Base-by-base conservation (phyloP, 2,888 invertebrate genomes). In the Acrobasis repandana region DNA sequence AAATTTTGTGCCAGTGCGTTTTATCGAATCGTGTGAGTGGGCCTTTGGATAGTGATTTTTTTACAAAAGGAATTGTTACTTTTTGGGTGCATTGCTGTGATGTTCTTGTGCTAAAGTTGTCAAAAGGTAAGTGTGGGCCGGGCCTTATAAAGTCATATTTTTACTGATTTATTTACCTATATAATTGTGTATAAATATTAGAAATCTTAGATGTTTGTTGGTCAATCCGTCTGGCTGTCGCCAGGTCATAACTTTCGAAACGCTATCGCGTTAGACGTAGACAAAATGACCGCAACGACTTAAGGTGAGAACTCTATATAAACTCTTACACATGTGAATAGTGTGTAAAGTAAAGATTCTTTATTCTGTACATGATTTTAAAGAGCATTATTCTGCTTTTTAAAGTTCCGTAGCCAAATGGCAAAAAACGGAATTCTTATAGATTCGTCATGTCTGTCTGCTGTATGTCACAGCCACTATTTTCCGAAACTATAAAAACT, bases 1-100 rank as follows among this genome's bases (percentile, higher is more conserved):
- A 68, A 71, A 75, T 81, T 75, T 77, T 77, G 83, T 85, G 85
- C 76, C 76, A 82, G 86, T 87, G 84, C 66, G 62, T 67, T 72
- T 70, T 65, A 67, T 67, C 67, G 56, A 61, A 65, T 52, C 38
- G 67, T 64, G 60, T 52, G 62, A 56, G 60, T 58, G 67, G 65
- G 64, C 36, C 59, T 57, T 61, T 59, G 49, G 18, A 50, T 59
- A 61, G 60, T 57, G 57, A 50, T 38, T 34, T 61, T 38, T 47
- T 38, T 43, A 50, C 38, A 51, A 60, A 61, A 48, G 57, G 51
- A 56, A 62, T 61, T 56, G 38, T 20, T 43, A 33, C 57, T 33
- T 54, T 61, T 60, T 64, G 51, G 56, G 63, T 51, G 61, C 52
- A 52, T 46, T 56, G 58, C 58, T 64, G 65, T 63, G 60, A 67